Conservation (phyloP, 2,888 invertebrate genomes). For the Hanleya hanleyi region DNA sequence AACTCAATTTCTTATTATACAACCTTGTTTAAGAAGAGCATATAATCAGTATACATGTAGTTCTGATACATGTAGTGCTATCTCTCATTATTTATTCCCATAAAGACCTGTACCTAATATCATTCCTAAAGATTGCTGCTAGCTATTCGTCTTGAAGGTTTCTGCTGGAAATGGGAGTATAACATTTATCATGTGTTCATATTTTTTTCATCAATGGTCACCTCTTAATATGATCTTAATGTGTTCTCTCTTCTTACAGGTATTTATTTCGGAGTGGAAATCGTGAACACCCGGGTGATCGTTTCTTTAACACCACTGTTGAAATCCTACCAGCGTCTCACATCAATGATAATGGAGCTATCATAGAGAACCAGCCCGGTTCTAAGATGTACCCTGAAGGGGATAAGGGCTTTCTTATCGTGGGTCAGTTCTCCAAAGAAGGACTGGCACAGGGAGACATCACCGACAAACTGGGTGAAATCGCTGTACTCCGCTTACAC, state of each 20-base stretch:
- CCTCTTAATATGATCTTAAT: neutral
- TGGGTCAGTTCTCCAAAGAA: conserved; percentile 85
- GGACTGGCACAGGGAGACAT: conserved; percentile 86
- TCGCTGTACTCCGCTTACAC: conserved; percentile 83
- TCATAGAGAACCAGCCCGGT: conserved; percentile 34
- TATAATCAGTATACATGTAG: no score
- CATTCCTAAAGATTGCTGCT: no score
- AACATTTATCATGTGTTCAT: no score
- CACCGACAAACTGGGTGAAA: conserved; percentile 80
- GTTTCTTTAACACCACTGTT: conserved; percentile 88
- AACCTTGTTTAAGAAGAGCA: no score
- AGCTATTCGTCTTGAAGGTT: no score
- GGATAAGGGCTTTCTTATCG: conserved; percentile 81
- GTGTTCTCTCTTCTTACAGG: conserved; percentile 43
- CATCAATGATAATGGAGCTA: conserved; percentile 21
- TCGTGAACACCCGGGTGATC: conserved; percentile 90
- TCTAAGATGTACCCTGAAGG: conserved; percentile 73
- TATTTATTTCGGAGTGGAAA: conserved; percentile 82
- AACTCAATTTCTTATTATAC: no score
- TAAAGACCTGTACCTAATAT: no score
- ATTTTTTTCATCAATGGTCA: neutral
- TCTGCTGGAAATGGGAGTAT: no score
- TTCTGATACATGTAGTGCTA: no score
- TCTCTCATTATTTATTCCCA: no score
- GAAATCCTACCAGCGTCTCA: conserved; percentile 80